phyloP scores from a whole-genome alignment of 1,140 invertebrate genomes.

The Notospermus geniculatus region DNA sequence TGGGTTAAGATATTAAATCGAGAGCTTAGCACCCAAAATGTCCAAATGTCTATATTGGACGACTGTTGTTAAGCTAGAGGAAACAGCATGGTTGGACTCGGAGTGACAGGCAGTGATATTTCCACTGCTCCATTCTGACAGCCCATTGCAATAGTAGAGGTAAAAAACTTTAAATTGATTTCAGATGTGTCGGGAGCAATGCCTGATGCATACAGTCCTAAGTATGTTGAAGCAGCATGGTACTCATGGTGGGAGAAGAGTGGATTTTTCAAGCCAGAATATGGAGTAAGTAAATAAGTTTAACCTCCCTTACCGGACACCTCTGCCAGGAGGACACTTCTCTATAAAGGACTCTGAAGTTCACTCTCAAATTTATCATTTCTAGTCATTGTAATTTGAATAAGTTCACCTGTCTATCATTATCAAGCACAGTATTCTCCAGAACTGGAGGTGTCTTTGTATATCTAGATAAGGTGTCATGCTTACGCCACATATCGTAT shows the following conservation, averaged over 20 bases:
- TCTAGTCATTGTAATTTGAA: no score
- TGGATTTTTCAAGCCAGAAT: slow-evolving; percentile 98
- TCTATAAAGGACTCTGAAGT: no score
- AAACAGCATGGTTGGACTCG: background rate
- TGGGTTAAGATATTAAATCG: background rate
- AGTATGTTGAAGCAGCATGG: slow-evolving; percentile 98
- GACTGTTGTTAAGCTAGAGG: background rate
- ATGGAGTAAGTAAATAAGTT: slow-evolving; percentile 67
- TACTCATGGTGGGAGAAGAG: slow-evolving; percentile 92
- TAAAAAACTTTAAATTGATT: slow-evolving; percentile 8
- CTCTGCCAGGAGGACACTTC: no score
- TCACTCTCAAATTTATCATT: no score
- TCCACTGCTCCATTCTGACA: background rate
- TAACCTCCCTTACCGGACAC: no score
- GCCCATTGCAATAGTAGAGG: background rate
- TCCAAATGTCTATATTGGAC: no score
- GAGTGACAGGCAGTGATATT: background rate
- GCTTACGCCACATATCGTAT: no score
- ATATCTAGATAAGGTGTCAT: no score
- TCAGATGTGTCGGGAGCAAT: slow-evolving; percentile 60
- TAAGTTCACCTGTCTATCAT: no score
- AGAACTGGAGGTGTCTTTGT: no score
- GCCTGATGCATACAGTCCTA: slow-evolving; percentile 93
- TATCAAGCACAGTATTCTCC: no score
- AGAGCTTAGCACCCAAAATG: background rate